Evolutionary conservation across 2,113 vertebrate species (phyloP), one percentile per base, ranked within the genome.

Genomic region (Nothocercus julius): DNA sequence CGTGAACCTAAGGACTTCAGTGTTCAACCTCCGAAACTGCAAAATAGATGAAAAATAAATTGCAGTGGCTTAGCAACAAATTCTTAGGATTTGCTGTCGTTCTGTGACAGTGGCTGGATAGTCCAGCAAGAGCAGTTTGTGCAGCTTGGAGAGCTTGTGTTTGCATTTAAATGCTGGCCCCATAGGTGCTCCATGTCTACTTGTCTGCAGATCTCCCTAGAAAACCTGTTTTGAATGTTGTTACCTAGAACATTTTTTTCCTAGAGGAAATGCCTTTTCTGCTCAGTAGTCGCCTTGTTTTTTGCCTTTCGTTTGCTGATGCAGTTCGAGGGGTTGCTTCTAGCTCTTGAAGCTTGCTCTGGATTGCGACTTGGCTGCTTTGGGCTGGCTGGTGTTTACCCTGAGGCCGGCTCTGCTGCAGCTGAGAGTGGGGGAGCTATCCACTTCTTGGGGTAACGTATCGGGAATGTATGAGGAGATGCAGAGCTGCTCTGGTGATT

Each of bases 21-120:
- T 38, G 42, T 17, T 89, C 25, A 42, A 11, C 79, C 81, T 82
- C 25, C 61, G 53, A 79, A 75, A 61, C 9, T n/a, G 64, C 34
- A 66, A 32, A 94, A 28, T 5, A 45, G 14, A 38, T 70, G 7
- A 44, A 74, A 34, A 66, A 22, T 8, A 82, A 82, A 6, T 36
- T 8, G 5, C 10, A 76, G 45, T 74, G 89, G 47, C 63, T 85
- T 82, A 85, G 67, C 54, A 79, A 66, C n/a, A 66, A 69, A 74
- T 67, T 59, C 59, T 86, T 64, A 32, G 82, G 30, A 69, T 82
- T 85, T 94, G 40, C 69, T 76, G 38, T 94, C 58, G 44, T 72
- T 67, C 87, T 69, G 53, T 95, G 81, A 92, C 58, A 63, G 21
- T 51, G 59, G 38, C 28, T 67, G 64, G 44, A 8, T 9, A 40